Base-by-base conservation (phyloP, 2,797 vertebrate genomes). In the Lutjanus campechanus region DNA sequence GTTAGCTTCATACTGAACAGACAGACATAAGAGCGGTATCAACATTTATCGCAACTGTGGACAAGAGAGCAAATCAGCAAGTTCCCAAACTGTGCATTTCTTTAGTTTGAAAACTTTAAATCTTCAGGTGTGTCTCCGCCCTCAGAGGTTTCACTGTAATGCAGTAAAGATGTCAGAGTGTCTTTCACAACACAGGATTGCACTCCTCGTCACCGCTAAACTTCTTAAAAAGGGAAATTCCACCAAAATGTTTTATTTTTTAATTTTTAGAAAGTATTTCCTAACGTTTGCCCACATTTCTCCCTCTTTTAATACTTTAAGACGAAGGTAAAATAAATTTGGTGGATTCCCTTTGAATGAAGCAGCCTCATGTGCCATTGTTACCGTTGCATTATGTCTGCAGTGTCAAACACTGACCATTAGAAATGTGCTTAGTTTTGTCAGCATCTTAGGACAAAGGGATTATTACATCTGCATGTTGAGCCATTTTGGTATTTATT, bases 151-250 rank as follows among this genome's bases (percentile, higher is more conserved):
- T 80, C 78, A n/a, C 77, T 77, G 78, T 76, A 77, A 94, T 92
- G 94, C 93, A 94, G 92, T 94, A 94, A 92, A 87, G 94, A 93
- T 91, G 90, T 95, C 88, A 84, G 85, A 83, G 91, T 90, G 85
- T 89, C 76, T 77, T 77, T 89, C 81, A 82, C 51, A 51, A 82
- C 77, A 74, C 73, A 50, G 75, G 85, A 85, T 85, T 78, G 81
- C 90, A 88, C 89, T 90, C 89, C 73, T 77, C 8, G 74, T 83
- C 88, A 76, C 61, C 66, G 66, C 75, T 49, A 3, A 49, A 73
- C 81, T 85, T 91, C 68, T 81, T 60, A 69, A 73, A 73, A 83
- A 83, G 78, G 85, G 85, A 69, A 82, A 84, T 66, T 84, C 80
- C 84, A 82, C 59, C 81, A 73, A 77, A 82, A 29, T 1, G 11